Evolutionary conservation across 2,113 vertebrate species (phyloP).

Genomic region (Albula glossodonta): DNA sequence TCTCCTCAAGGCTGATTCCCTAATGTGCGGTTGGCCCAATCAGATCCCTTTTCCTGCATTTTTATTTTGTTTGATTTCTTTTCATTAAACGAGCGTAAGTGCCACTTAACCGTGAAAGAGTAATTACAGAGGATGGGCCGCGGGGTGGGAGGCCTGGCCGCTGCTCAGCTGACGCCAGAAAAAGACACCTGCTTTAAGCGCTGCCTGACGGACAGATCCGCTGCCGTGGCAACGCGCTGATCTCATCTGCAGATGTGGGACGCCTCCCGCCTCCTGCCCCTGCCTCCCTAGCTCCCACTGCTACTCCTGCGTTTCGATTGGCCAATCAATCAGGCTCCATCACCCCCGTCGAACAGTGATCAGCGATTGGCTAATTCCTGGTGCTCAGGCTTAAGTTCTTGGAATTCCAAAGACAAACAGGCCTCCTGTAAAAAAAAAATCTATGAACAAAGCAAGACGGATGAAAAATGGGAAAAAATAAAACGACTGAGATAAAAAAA

Average conservation of each 20-base stretch:
- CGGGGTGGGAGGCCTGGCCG: not conserved
- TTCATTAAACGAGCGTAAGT: not conserved
- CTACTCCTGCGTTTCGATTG: not conserved
- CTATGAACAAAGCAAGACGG: not conserved
- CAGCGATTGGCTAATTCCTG: conserved; percentile 24
- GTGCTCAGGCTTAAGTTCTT: not conserved
- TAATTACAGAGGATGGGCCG: not conserved
- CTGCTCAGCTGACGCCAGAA: not conserved
- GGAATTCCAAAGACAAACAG: conserved; percentile 12
- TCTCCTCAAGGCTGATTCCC: not conserved
- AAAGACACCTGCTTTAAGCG: conserved; percentile 1
- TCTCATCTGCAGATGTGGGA: not conserved
- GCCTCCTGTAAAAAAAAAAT: not conserved
- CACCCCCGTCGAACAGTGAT: conserved; percentile 16
- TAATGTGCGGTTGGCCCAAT: not conserved
- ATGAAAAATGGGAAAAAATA: conserved; percentile 4
- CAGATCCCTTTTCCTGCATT: not conserved
- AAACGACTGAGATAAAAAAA: not conserved
- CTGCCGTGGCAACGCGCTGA: conserved; percentile 4
- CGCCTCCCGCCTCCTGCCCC: not conserved
- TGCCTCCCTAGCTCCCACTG: not conserved
- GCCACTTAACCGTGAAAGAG: not conserved
- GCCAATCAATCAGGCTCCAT: conserved; percentile 14
- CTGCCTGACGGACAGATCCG: conserved; percentile 11
- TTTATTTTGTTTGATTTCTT: not conserved